A percentile compares a stretch with the other conserved stretches of the same genome.
Evolutionary conservation across 2,797 vertebrate genomes (phyloP).

Genomic region (Myotis pilosus): DNA sequence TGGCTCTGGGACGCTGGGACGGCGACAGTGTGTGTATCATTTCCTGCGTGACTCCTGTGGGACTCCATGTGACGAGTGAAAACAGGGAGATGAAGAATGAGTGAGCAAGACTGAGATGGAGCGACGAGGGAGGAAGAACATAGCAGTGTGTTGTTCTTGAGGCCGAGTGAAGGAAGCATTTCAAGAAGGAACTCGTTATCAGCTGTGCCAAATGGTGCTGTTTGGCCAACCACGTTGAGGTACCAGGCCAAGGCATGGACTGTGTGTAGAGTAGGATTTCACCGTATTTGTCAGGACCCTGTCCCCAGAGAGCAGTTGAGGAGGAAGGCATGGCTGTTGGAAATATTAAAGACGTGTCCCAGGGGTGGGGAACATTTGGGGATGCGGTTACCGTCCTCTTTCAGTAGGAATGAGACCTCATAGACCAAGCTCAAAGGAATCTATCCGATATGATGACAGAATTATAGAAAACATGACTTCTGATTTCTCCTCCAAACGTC

Average conservation of each 20-base stretch:
- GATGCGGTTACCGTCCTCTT: neutral
- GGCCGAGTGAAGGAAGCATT: neutral
- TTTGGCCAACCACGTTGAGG: neutral
- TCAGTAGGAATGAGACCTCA: neutral
- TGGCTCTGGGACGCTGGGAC: neutral
- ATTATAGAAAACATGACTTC: neutral
- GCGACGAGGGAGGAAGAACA: neutral
- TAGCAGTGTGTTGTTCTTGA: neutral
- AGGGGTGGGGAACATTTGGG: neutral
- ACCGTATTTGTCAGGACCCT: neutral
- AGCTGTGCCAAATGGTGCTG: neutral
- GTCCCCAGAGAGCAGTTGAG: neutral
- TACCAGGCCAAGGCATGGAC: neutral
- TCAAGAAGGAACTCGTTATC: neutral
- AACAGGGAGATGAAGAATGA: neutral
- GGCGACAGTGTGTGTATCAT: too few relatives aligned
- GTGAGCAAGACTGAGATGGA: neutral
- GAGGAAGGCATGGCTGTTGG: neutral
- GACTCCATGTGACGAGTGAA: neutral
- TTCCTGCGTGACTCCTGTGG: neutral
- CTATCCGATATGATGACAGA: neutral
- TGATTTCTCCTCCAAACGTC: neutral
- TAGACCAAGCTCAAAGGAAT: neutral
- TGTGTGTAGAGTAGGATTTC: neutral
- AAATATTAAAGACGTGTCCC: neutral